phyloP scores from a whole-genome alignment of 2,888 invertebrate species.

The Salpingus planirostris region DNA sequence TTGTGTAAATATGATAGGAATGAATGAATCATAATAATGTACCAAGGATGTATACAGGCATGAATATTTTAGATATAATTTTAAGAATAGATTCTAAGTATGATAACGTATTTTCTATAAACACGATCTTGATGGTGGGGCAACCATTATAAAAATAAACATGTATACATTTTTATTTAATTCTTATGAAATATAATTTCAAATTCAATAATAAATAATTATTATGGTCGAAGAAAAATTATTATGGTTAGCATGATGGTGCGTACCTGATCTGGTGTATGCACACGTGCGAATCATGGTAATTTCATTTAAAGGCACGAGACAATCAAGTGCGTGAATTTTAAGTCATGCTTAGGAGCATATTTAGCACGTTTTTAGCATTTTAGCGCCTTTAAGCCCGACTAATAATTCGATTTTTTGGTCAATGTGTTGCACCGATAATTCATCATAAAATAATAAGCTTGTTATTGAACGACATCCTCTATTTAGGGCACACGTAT shows the following conservation, averaged over 20 bases:
- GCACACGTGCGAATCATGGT: conserved; percentile 21
- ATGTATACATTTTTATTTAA: no score
- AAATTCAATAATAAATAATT: no score
- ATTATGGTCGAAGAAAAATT: conserved; percentile 13
- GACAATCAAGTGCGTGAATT: conserved; percentile 41
- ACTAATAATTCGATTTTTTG: conserved; percentile 7
- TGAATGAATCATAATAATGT: conserved; percentile 27
- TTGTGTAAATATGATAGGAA: conserved; percentile 13
- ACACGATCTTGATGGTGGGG: conserved; percentile 20
- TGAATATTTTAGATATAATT: conserved; percentile 34
- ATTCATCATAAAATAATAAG: conserved; percentile 12
- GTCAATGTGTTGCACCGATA: conserved; percentile 17
- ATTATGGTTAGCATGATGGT: conserved; percentile 18
- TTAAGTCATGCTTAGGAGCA: conserved; percentile 31
- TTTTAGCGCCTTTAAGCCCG: conserved; percentile 19
- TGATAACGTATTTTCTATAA: conserved; percentile 31
- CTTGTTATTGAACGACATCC: conserved; percentile 1
- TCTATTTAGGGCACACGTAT: conserved; percentile 5
- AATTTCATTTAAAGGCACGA: conserved; percentile 31
- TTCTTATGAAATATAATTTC: no score
- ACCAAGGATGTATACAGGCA: conserved; percentile 37
- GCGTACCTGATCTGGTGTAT: conserved; percentile 13
- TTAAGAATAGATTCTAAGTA: conserved; percentile 12
- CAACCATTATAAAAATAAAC: conserved; percentile 9
- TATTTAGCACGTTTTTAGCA: conserved; percentile 17